phyloP scores from a whole-genome alignment of 2,113 vertebrate species.

The Parus major region DNA sequence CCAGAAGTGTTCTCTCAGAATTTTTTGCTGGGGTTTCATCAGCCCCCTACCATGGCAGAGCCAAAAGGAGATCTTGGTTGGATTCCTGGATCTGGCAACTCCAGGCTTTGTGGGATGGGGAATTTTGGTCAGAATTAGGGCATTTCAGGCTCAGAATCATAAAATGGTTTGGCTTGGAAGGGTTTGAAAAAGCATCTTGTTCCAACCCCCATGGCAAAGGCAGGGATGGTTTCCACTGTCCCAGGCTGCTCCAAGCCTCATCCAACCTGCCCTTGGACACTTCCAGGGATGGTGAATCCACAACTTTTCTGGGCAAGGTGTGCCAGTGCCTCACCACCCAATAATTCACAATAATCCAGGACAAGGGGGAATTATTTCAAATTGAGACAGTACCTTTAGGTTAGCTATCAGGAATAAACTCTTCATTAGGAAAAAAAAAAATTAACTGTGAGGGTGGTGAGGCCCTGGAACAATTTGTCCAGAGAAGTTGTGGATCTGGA shows the following conservation, averaged over 20 bases:
- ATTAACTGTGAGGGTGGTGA: background rate
- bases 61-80: background rate
- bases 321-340: background rate
- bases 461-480: background rate
- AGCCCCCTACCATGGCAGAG: background rate
- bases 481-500: background rate
- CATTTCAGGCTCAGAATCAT: background rate
- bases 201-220: background rate
- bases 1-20: background rate
- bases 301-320: background rate
- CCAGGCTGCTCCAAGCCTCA: background rate
- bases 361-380: background rate
- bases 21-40: background rate
- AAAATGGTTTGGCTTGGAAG: background rate
- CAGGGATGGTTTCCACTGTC: fast-evolving
- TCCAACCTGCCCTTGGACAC: background rate
- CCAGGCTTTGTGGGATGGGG: background rate
- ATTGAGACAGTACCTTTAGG: fast-evolving
- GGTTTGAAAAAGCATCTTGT: background rate
- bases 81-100: background rate
- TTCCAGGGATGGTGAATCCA: background rate
- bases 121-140: background rate
- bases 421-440: background rate
- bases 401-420: too few species aligned
- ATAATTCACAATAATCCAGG: background rate